Evolutionary conservation across 2,888 invertebrate genomes (phyloP).

Genomic region (Alcis repandata): DNA sequence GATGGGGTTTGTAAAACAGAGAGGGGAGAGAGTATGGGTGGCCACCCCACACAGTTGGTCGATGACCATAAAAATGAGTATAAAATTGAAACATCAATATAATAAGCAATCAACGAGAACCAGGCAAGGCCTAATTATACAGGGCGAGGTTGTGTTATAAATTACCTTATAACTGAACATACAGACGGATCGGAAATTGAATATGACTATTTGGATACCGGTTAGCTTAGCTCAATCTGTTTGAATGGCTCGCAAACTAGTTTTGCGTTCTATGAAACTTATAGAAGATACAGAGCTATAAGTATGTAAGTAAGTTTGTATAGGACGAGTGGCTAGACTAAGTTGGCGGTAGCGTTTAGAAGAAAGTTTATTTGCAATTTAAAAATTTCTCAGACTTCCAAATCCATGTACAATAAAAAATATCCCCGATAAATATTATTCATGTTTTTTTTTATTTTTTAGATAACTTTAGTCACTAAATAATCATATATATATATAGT

Average conservation of each 20-base stretch:
- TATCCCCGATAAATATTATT: no score
- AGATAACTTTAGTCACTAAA: no score
- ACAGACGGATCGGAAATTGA: conserved; percentile 76
- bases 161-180: conserved; percentile 75
- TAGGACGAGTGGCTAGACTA: no score
- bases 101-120: conserved; percentile 84
- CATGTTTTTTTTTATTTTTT: no score
- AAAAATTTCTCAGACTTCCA: no score
- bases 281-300: no score
- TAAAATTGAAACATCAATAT: conserved; percentile 87
- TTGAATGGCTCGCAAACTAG: not conserved
- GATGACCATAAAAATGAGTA: conserved; percentile 87
- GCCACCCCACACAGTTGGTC: conserved; percentile 87
- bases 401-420: no score
- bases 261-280: not conserved
- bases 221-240: conserved; percentile 1
- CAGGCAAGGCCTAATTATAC: conserved; percentile 82
- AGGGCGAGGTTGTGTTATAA: conserved; percentile 79
- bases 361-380: no score
- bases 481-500: no score
- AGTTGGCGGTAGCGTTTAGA: no score
- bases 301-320: no score
- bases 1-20: conserved; percentile 57
- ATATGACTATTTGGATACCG: conserved; percentile 30
- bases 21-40: conserved; percentile 76